Evolutionary conservation across 2,797 vertebrate species (phyloP).

Genomic region (Crenichthys baileyi): DNA sequence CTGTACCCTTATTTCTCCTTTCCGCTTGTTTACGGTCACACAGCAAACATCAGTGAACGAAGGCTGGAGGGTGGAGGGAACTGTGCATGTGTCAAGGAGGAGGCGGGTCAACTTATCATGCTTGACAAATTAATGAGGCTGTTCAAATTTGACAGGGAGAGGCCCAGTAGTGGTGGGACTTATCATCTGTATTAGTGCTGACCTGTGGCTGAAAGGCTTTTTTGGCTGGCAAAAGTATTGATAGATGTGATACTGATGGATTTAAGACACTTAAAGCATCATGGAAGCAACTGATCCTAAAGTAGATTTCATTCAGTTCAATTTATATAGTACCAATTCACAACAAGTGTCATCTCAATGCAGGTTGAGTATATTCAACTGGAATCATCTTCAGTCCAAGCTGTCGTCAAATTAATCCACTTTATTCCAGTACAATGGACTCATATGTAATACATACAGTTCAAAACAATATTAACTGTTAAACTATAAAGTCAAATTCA

Average conservation of each 20-base stretch:
- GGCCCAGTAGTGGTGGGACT: slow-evolving; percentile 54
- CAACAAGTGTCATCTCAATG: neutral
- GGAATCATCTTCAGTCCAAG: neutral
- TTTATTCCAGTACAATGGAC: neutral
- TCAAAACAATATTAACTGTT: too few species aligned
- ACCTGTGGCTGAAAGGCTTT: slow-evolving; percentile 33
- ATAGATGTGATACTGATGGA: neutral
- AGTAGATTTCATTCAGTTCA: neutral
- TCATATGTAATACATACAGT: neutral
- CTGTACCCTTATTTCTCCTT: slow-evolving; percentile 52
- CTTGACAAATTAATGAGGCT: slow-evolving; percentile 70
- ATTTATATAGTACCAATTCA: neutral
- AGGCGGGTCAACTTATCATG: slow-evolving; percentile 57
- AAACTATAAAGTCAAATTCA: too few species aligned
- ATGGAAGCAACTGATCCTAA: neutral
- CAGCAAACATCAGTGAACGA: slow-evolving; percentile 56
- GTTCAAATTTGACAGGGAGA: slow-evolving; percentile 58
- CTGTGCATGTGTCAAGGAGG: slow-evolving; percentile 18
- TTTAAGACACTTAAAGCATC: neutral
- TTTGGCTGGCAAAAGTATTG: neutral
- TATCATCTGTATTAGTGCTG: slow-evolving; percentile 29
- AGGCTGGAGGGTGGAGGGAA: slow-evolving; percentile 57
- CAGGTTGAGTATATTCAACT: neutral
- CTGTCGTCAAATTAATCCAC: neutral
- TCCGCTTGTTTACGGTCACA: slow-evolving; percentile 66